phyloP scores from a whole-genome alignment of 2,797 vertebrate species.

The Alectoris magna region DNA sequence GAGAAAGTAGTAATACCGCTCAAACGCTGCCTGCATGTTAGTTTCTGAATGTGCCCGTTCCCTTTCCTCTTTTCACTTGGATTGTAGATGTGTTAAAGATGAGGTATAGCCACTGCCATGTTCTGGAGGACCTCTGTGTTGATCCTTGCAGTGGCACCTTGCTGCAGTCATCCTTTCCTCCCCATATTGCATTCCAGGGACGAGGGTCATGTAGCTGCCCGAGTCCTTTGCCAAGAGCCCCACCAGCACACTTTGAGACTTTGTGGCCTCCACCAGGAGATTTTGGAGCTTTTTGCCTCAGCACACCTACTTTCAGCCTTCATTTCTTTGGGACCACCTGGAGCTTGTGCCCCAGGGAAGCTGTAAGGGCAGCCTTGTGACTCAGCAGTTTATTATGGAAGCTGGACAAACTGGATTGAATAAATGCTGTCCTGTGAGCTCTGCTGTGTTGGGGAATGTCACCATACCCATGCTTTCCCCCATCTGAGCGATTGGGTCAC shows the following conservation, averaged over 20 bases:
- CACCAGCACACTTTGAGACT: not conserved
- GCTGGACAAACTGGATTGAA: slow-evolving; percentile 6
- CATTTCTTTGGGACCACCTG: slow-evolving; percentile 35
- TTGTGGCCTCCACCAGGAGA: not conserved
- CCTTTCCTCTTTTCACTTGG: not conserved
- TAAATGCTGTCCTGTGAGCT: not conserved
- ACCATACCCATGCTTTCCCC: not conserved
- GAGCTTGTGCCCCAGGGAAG: not conserved
- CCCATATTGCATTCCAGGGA: not conserved
- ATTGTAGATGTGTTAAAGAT: not conserved
- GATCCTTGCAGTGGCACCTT: not conserved
- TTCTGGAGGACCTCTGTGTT: not conserved
- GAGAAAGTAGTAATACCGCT: not conserved
- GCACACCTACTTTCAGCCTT: not conserved
- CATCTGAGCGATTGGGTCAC: not conserved
- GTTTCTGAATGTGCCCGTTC: not conserved
- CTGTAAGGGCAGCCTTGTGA: slow-evolving; percentile 43
- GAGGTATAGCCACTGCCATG: rapidly evolving
- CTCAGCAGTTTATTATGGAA: not conserved
- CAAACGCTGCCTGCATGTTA: not conserved
- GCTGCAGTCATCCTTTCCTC: slow-evolving; percentile 5
- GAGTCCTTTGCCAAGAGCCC: not conserved
- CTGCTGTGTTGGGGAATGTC: not conserved
- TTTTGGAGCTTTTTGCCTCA: not conserved
- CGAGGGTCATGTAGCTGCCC: not conserved